Percentiles rank a stretch among this genome's conserved stretches.
Evolutionary conservation across 2,888 invertebrate genomes (phyloP).

Genomic region (Gryllus longicercus): DNA sequence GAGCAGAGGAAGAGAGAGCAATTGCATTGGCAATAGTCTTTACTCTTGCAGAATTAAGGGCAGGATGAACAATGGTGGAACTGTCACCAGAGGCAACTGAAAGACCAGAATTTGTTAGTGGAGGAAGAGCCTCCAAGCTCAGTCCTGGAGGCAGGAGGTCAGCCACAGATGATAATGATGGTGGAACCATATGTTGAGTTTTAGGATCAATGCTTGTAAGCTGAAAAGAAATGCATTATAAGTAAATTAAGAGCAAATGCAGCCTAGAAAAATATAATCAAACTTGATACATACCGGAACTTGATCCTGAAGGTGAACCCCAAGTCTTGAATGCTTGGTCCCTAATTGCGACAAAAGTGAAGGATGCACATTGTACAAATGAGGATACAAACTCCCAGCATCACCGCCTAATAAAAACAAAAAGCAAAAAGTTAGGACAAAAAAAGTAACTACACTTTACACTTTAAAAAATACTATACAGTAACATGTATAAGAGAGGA

Average conservation of each 20-base stretch:
- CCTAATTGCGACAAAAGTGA: slow-evolving; percentile 37
- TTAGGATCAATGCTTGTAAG: not conserved
- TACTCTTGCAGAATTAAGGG: slow-evolving; percentile 21
- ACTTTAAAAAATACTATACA: not conserved
- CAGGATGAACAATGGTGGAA: slow-evolving; percentile 22
- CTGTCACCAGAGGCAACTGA: not conserved
- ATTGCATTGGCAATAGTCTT: slow-evolving; percentile 26
- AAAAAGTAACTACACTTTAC: not conserved
- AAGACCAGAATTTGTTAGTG: slow-evolving; percentile 18
- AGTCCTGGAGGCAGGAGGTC: slow-evolving; percentile 27
- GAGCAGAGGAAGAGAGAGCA: slow-evolving; percentile 25
- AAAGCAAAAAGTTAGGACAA: not conserved
- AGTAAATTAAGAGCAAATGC: too few species aligned
- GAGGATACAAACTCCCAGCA: slow-evolving; percentile 36
- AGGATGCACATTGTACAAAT: slow-evolving; percentile 37
- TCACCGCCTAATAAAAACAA: slow-evolving; percentile 33
- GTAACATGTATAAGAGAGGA: not conserved
- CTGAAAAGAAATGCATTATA: not conserved
- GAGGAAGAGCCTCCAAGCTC: slow-evolving; percentile 25
- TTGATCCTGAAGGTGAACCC: slow-evolving; percentile 36
- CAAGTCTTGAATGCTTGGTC: slow-evolving; percentile 36
- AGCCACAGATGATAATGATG: slow-evolving; percentile 23
- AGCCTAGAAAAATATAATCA: too few species aligned
- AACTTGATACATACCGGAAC: slow-evolving; percentile 30
- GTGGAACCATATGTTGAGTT: slow-evolving; percentile 20